Evolutionary conservation across 2,113 vertebrate genomes (phyloP).

Genomic region (Orcinus orca): DNA sequence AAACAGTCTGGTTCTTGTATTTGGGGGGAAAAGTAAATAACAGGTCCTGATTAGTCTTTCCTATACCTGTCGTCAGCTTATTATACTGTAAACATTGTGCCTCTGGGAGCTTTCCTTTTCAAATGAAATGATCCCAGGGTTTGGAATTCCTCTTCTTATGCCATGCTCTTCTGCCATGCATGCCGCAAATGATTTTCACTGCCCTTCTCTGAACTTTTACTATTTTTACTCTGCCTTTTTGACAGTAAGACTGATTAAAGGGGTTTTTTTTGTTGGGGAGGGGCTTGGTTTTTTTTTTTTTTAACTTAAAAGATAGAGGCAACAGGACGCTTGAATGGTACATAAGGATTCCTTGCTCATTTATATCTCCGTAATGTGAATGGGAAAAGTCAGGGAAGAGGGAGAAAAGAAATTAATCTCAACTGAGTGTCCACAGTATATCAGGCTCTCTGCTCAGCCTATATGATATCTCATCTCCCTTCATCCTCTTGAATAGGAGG

Average conservation of each 20-base stretch:
- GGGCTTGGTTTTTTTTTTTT: not conserved
- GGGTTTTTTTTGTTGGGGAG: not conserved
- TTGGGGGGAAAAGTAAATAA: conserved; percentile 61
- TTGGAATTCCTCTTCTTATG: conserved; percentile 60
- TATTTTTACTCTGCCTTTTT: conserved; percentile 57
- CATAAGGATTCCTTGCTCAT: not conserved
- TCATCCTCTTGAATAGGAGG: not conserved
- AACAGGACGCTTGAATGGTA: not conserved
- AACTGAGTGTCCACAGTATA: not conserved
- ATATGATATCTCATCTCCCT: not conserved
- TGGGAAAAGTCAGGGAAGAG: conserved; percentile 15
- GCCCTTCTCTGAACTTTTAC: conserved; percentile 26
- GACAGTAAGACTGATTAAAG: conserved; percentile 9
- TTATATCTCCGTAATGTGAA: not conserved
- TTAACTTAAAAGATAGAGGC: not conserved
- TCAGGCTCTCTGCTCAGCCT: not conserved
- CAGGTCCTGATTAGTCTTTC: conserved; percentile 73
- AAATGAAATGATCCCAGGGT: conserved; percentile 18
- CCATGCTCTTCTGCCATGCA: not conserved
- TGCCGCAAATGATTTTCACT: conserved; percentile 39
- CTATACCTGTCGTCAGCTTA: conserved; percentile 70
- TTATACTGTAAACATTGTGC: conserved; percentile 56
- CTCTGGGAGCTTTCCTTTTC: conserved; percentile 57
- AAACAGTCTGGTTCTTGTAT: conserved; percentile 67
- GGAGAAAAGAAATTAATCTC: not conserved